A percentile compares a stretch with the other conserved stretches of the same genome.
These are phyloP conservation scores for Campoletis raptor DNA, from an alignment of 2,888 invertebrate species.

Conservation along the genomic window DNA sequence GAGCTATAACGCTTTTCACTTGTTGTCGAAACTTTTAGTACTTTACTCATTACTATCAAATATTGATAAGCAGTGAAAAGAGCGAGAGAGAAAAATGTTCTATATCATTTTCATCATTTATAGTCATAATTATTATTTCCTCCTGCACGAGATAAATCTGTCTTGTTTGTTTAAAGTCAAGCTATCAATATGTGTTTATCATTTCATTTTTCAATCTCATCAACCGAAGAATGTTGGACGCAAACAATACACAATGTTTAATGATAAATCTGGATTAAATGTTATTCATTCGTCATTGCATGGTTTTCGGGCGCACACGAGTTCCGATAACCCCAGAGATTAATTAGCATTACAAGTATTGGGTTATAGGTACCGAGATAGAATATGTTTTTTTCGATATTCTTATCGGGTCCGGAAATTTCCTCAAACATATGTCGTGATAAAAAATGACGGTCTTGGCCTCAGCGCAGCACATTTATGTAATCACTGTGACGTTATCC, in stretches of 20 bases:
- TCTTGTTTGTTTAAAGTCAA: constrained; percentile 14
- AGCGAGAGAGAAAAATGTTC: neutral
- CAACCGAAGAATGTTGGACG: neutral
- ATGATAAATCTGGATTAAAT: constrained; percentile 1
- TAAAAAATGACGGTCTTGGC: neutral
- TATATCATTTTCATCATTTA: constrained; percentile 17
- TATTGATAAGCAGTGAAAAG: neutral
- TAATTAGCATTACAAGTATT: neutral
- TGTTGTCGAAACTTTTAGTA: neutral
- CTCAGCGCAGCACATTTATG: neutral
- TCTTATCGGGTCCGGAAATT: constrained; percentile 2
- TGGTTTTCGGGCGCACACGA: neutral
- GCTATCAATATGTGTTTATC: constrained; percentile 20
- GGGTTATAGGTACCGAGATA: neutral
- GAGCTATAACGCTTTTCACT: constrained; percentile 9
- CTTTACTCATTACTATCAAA: neutral
- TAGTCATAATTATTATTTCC: neutral
- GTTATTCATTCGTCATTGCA: neutral
- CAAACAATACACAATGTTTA: neutral
- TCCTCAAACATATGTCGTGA: neutral
- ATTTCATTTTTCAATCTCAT: constrained; percentile 14
- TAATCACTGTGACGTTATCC: neutral
- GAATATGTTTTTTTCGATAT: neutral
- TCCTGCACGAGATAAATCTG: constrained; percentile 5
- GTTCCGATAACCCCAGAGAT: neutral